Evolutionary conservation across 2,113 vertebrate genomes (phyloP).

Genomic region (Chaetura pelagica): DNA sequence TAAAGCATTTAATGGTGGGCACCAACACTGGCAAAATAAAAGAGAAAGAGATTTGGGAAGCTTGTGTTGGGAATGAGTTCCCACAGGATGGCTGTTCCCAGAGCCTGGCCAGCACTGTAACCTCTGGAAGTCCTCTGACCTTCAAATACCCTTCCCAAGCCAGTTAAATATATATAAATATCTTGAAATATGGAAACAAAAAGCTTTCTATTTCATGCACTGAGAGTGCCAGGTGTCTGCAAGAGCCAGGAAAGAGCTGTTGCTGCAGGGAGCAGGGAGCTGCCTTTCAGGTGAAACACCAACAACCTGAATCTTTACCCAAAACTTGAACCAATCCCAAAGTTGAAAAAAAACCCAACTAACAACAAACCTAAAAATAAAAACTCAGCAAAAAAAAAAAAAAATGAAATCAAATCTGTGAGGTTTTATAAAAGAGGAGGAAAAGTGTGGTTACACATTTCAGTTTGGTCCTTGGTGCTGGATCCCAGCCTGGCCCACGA

Average conservation of each 20-base stretch:
- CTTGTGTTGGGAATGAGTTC: neutral
- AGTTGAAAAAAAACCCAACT: neutral
- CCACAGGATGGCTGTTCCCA: neutral
- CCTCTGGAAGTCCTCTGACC: conserved; percentile 52
- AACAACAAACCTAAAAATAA: no score
- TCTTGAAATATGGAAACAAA: conserved; percentile 61
- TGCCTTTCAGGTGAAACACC: neutral
- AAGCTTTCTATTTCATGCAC: conserved; percentile 9
- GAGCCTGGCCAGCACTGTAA: neutral
- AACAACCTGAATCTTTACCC: neutral
- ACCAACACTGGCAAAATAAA: rapidly evolving
- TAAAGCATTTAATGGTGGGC: neutral
- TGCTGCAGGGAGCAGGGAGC: conserved; percentile 7
- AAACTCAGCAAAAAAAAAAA: neutral
- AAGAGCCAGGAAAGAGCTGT: conserved; percentile 1
- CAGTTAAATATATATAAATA: conserved; percentile 36
- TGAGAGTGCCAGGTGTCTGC: conserved; percentile 10
- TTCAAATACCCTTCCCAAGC: conserved; percentile 28
- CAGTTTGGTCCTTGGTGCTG: neutral
- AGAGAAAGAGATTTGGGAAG: neutral
- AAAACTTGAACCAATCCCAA: neutral
- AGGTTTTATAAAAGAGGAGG: neutral
- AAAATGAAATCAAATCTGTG: neutral
- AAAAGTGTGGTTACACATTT: neutral
- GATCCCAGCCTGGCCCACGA: neutral